A percentile compares a stretch with the other conserved stretches of the same genome.
phyloP scores from a whole-genome alignment of 2,888 invertebrate species.

The Apeira syringaria region DNA sequence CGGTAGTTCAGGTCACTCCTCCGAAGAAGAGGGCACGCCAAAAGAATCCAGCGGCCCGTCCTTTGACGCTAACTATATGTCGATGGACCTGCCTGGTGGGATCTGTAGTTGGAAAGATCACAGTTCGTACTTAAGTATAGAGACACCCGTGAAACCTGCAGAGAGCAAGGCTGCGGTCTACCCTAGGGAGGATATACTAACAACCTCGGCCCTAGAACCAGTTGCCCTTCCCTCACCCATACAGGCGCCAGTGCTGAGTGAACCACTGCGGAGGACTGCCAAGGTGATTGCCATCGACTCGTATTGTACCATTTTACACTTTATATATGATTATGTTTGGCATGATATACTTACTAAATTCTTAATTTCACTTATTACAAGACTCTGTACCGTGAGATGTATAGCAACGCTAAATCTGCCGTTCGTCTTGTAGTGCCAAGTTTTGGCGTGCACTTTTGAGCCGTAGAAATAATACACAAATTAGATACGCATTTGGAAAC shows the following conservation, averaged over 20 bases:
- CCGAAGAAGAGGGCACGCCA: slow-evolving; percentile 64
- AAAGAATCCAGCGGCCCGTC: slow-evolving; percentile 56
- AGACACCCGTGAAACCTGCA: slow-evolving; percentile 41
- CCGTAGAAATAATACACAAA: slow-evolving; percentile 43
- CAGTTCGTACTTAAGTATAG: slow-evolving; percentile 89
- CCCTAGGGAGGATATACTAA: slow-evolving; percentile 79
- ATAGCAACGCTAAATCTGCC: slow-evolving; percentile 59
- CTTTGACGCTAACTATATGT: slow-evolving; percentile 85
- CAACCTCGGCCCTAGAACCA: slow-evolving; percentile 70
- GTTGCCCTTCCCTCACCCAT: slow-evolving; percentile 65
- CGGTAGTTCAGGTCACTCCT: slow-evolving; percentile 83
- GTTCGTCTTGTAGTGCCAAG: slow-evolving; percentile 80
- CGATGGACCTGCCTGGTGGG: slow-evolving; percentile 90
- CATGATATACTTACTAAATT: slow-evolving; percentile 79
- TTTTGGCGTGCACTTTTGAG: slow-evolving; percentile 59
- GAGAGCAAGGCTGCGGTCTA: slow-evolving; percentile 43
- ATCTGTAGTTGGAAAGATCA: slow-evolving; percentile 92
- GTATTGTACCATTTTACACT: slow-evolving; percentile 79
- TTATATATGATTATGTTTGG: slow-evolving; percentile 79
- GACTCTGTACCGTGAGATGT: slow-evolving; percentile 69
- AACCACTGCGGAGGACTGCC: slow-evolving; percentile 60
- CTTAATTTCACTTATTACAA: slow-evolving; percentile 73
- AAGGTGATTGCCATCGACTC: slow-evolving; percentile 80
- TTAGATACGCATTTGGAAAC: slow-evolving; percentile 49
- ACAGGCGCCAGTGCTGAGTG: slow-evolving; percentile 65